These are phyloP conservation scores for Hyalella azteca DNA, from an alignment of 2,888 invertebrate genomes.

Conservation along the genomic window DNA sequence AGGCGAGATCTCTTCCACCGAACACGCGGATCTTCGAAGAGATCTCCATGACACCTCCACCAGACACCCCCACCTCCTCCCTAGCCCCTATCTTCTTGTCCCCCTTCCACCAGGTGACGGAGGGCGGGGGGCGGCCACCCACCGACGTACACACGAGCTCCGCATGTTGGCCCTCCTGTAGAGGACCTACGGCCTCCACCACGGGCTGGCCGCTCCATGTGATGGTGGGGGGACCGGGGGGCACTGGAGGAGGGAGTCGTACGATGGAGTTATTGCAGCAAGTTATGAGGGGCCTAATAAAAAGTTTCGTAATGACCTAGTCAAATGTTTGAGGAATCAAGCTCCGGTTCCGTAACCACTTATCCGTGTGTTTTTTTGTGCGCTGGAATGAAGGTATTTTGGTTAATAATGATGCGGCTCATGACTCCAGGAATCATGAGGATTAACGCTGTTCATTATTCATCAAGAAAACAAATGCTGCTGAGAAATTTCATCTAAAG, in stretches of 20 bases:
- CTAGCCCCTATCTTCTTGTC: slow-evolving; percentile 37
- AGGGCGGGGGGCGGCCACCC: slow-evolving; percentile 50
- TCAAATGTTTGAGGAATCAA: too few relatives aligned
- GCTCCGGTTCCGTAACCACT: too few relatives aligned
- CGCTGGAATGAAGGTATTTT: too few relatives aligned
- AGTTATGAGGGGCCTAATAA: too few relatives aligned
- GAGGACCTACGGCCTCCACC: slow-evolving; percentile 47
- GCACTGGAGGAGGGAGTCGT: slow-evolving; percentile 41
- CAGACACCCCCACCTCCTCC: slow-evolving; percentile 31
- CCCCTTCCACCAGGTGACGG: slow-evolving; percentile 51
- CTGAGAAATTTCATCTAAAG: too few relatives aligned
- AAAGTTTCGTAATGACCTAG: too few relatives aligned
- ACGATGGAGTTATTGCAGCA: too few relatives aligned
- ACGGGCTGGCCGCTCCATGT: slow-evolving; percentile 45
- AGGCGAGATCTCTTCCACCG: slow-evolving; percentile 43
- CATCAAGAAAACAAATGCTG: too few relatives aligned
- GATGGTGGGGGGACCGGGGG: slow-evolving; percentile 49
- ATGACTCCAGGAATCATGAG: too few relatives aligned
- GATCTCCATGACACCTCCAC: slow-evolving; percentile 12
- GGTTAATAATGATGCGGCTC: too few relatives aligned
- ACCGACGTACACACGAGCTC: slow-evolving; percentile 48
- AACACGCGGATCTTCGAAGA: slow-evolving; percentile 29
- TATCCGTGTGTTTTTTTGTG: too few relatives aligned
- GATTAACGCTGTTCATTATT: too few relatives aligned
- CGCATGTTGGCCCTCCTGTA: slow-evolving; percentile 47